Base-by-base conservation (phyloP, 2,797 vertebrate species). In the Florisuga fusca region DNA sequence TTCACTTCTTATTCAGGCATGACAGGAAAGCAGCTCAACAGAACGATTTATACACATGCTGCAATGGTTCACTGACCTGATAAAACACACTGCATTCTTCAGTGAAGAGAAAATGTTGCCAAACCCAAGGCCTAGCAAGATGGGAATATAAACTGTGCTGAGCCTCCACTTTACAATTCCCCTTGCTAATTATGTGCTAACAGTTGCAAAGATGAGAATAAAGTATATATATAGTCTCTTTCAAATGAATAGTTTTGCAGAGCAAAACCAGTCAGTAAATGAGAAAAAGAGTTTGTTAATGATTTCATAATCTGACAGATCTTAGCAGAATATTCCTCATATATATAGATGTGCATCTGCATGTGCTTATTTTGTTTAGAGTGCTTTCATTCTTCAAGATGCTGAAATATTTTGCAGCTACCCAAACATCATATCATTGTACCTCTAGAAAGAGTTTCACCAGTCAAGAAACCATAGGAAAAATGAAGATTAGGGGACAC, bases 1-100 rank as follows among this genome's bases (percentile, higher is more conserved):
- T 81, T 46, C 88, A 25, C 72, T 77, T 82, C 81, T 95, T 84
- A 33, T 43, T 90, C 68, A 57, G 64, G 62, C 71, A 78, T 95
- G 61, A 88, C 74, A 67, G 41, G 91, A 83, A 92, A 92, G 54
- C 77, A 54, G 67, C 85, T 89, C 81, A 95, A 63, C 69, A 89
- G 95, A 89, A 66, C 72, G 85, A 90, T 90, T 81, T 67, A 62
- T 89, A 94, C 53, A 51, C 80, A 84, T 10, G 45, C 91, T 68
- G 89, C 46, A 84, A 89, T 68, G 91, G 89, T 85, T 97, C 94
- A 31, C 83, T 76, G 85, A 93, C 94, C 94, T 84, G 84, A 88
- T 85, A 90, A 97, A 96, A 92, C 81, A 75, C 64, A 87, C 88
- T 95, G 79, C 57, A 53, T 86, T 85, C 72, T 92, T 83, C 86